phyloP scores from a whole-genome alignment of 2,888 invertebrate species.

The Melanostoma mellinum region DNA sequence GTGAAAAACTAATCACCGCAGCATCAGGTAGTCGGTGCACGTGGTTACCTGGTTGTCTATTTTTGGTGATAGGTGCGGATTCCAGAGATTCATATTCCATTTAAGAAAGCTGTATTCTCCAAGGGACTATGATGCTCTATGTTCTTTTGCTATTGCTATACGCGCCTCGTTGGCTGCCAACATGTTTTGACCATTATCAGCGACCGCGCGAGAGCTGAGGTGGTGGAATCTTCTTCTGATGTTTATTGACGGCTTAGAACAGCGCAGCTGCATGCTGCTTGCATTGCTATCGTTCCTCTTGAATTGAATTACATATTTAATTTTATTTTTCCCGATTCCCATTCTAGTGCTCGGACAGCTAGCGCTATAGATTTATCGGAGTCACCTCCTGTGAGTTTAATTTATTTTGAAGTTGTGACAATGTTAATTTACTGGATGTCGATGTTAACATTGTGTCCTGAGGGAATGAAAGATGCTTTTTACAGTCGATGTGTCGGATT shows the following conservation, averaged over 20 bases:
- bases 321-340: slow-evolving; percentile 18
- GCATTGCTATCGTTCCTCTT: slow-evolving; percentile 5
- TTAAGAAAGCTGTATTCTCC: slow-evolving; percentile 58
- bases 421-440: slow-evolving; percentile 40
- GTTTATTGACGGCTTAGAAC: slow-evolving; percentile 23
- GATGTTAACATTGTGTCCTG: slow-evolving; percentile 47
- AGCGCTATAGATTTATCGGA: slow-evolving; percentile 2
- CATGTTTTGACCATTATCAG: slow-evolving; percentile 67
- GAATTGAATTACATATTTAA: slow-evolving; percentile 54
- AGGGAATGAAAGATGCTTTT: slow-evolving; percentile 26
- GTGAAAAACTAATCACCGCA: slow-evolving; percentile 71
- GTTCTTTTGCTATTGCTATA: slow-evolving; percentile 39
- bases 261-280: slow-evolving; percentile 37
- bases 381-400: slow-evolving; percentile 28
- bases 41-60: slow-evolving; percentile 72
- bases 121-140: slow-evolving; percentile 53
- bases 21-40: slow-evolving; percentile 64
- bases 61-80: slow-evolving; percentile 71
- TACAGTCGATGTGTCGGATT: background rate
- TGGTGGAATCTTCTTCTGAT: slow-evolving; percentile 41
- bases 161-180: slow-evolving; percentile 61
- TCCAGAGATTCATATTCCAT: slow-evolving; percentile 67
- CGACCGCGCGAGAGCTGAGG: slow-evolving; percentile 12
- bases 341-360: background rate
- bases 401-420: slow-evolving; percentile 45